Percentiles rank a stretch among this genome's conserved stretches.
These are phyloP conservation scores for Alviniconcha marisindica DNA, from an alignment of 1,140 invertebrate species.

Conservation along the genomic window DNA sequence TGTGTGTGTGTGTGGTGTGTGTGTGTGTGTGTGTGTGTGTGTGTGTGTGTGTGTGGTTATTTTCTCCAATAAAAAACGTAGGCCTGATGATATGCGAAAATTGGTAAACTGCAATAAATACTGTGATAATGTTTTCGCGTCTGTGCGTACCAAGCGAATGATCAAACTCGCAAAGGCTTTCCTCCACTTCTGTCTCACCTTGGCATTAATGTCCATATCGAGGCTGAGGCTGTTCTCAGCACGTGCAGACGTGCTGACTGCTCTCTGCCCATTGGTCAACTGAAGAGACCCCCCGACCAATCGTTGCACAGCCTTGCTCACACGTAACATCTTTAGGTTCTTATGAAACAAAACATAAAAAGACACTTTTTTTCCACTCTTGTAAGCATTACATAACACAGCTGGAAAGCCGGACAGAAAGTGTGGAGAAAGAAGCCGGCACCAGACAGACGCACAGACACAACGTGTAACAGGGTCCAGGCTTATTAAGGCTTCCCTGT, in stretches of 20 bases:
- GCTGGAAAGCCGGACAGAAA: background rate
- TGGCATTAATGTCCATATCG: background rate
- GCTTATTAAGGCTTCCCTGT: no score
- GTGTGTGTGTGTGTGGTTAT: no score
- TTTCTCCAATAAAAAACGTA: no score
- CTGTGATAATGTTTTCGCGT: no score
- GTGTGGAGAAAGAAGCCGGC: background rate
- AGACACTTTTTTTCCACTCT: background rate
- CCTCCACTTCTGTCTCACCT: background rate
- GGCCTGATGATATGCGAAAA: no score
- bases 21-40: no score
- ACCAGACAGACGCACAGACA: no score
- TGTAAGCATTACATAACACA: background rate
- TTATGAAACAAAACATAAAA: background rate
- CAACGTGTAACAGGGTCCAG: background rate
- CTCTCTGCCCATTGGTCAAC: constrained; percentile 23
- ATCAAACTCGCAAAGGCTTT: no score
- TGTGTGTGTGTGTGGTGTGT: no score
- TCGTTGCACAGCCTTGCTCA: constrained; percentile 26
- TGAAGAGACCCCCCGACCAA: constrained; percentile 12
- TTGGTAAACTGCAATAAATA: no score
- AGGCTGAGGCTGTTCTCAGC: constrained; percentile 14
- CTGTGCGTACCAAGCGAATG: no score
- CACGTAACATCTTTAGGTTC: constrained; percentile 4
- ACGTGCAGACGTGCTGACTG: constrained; percentile 14